Base-by-base conservation (phyloP, 2,113 vertebrate genomes). In the Balaeniceps rex region DNA sequence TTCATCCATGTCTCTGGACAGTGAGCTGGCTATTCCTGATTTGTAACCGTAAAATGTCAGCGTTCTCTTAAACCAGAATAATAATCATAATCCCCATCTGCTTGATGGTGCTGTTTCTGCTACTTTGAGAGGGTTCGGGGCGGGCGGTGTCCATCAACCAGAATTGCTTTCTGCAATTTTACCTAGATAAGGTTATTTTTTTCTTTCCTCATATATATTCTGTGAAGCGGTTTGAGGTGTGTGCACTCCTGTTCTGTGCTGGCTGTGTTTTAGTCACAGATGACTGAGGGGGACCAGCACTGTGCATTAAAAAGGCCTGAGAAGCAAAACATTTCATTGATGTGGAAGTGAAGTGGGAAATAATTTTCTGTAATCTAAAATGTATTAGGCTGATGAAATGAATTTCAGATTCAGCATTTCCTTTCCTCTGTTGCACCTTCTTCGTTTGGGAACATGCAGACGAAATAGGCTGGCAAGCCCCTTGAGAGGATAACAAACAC, bases 331-430 rank as follows among this genome's bases (percentile, higher is more conserved):
- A n/a, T 14, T 4, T 33, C 0, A 1, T 47, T 81, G 80, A 51
- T 84, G 46, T 81, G 74, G 34, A 92, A 86, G 17, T 87, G 58
- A 88, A 94, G 60, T 47, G 64, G 83, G 60, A 87, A 91, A 51
- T 78, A 51, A 87, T 83, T 87, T 92, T 76, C 65, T 72, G 34
- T 91, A 61, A 71, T 76, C 51, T 57, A 15, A 85, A 90, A 69
- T 70, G 23, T 78, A 44, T 88, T 75, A 82, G 81, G 65, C 38
- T 71, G 63, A 66, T 60, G 46, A 87, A 94, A 57, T 71, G n/a
- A 61, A 78, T 91, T 72, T 85, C 66, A 83, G n/a, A 74, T 25
- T 87, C 34, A 52, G 33, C 54, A 54, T 72, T 93, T 26, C 46
- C 36, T 61, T 89, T 88, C 42, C 52, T 83, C 51, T 2, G 3